These are phyloP conservation scores for Remorina albescens DNA, from an alignment of 2,797 vertebrate genomes.

Conservation along the genomic window DNA sequence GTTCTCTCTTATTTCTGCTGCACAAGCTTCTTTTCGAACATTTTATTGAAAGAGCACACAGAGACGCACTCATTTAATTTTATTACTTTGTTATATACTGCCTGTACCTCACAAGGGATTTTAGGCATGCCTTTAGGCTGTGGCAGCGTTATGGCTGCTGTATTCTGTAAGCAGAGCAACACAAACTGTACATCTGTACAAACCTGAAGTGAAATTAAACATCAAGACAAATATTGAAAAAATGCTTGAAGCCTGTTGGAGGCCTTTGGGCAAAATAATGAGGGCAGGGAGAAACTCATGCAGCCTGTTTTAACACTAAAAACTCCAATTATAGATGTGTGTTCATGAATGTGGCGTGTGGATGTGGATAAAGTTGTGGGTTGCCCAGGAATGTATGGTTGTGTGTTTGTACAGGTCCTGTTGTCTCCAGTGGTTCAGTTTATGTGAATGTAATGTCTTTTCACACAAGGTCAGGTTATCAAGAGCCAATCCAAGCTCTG, in stretches of 20 bases:
- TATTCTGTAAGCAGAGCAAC: neutral
- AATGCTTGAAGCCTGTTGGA: neutral
- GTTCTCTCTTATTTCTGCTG: neutral
- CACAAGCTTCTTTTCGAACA: neutral
- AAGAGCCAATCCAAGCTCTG: constrained; percentile 67
- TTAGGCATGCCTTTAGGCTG: neutral
- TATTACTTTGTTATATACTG: neutral
- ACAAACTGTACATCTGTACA: neutral
- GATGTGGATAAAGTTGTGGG: neutral
- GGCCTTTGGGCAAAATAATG: neutral
- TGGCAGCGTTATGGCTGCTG: neutral
- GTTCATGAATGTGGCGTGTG: neutral
- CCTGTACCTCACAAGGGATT: neutral
- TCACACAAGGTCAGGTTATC: constrained; percentile 75
- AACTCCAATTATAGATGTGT: neutral
- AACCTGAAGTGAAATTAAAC: constrained; percentile 20
- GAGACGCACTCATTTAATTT: neutral
- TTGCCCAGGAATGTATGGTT: neutral
- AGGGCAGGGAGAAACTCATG: neutral
- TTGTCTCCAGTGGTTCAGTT: constrained; percentile 34
- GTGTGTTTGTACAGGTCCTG: constrained; percentile 23
- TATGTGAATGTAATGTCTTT: constrained; percentile 49
- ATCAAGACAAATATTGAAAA: neutral
- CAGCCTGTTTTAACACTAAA: neutral
- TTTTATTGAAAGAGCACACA: constrained; percentile 1